Percentiles rank a stretch among this genome's conserved stretches.
phyloP scores from a whole-genome alignment of 2,888 invertebrate genomes.

The Leucophenga montana region DNA sequence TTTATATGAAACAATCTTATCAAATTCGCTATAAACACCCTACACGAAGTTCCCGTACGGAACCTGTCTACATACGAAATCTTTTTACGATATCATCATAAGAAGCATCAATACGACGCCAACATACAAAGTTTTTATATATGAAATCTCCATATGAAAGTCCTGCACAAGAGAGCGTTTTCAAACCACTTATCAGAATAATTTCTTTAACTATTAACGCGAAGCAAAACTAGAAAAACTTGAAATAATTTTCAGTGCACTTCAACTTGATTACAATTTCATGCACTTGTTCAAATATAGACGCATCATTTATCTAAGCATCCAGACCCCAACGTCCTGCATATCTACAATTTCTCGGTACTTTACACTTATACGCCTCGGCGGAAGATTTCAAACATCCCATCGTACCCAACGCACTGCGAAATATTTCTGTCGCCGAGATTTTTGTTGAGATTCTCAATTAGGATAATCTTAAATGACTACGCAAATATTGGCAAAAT shows the following conservation, averaged over 20 bases:
- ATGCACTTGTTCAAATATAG: slow-evolving; percentile 39
- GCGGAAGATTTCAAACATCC: slow-evolving; percentile 31
- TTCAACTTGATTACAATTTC: slow-evolving; percentile 46
- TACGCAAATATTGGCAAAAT: slow-evolving; percentile 71
- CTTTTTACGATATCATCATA: too few species aligned
- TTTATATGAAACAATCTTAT: too few species aligned
- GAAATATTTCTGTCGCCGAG: slow-evolving; percentile 20
- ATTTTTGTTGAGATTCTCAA: slow-evolving; percentile 63
- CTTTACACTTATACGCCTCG: slow-evolving; percentile 18
- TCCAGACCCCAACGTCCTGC: background rate
- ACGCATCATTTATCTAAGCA: slow-evolving; percentile 37
- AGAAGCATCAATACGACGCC: too few species aligned
- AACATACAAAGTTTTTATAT: too few species aligned
- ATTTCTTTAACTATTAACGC: too few species aligned
- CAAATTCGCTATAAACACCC: too few species aligned
- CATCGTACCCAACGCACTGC: background rate
- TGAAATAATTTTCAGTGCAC: slow-evolving; percentile 38
- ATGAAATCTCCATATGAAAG: too few species aligned
- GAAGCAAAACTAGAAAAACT: too few species aligned
- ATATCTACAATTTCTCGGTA: background rate
- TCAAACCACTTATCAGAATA: too few species aligned
- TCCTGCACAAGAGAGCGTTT: too few species aligned
- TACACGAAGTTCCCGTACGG: too few species aligned
- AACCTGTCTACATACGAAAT: too few species aligned
- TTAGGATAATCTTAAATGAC: slow-evolving; percentile 72